These are phyloP conservation scores for Eunapius fragilis DNA, from an alignment of 37 sponge, comb jelly and placozoan genomes.

Conservation along the genomic window DNA sequence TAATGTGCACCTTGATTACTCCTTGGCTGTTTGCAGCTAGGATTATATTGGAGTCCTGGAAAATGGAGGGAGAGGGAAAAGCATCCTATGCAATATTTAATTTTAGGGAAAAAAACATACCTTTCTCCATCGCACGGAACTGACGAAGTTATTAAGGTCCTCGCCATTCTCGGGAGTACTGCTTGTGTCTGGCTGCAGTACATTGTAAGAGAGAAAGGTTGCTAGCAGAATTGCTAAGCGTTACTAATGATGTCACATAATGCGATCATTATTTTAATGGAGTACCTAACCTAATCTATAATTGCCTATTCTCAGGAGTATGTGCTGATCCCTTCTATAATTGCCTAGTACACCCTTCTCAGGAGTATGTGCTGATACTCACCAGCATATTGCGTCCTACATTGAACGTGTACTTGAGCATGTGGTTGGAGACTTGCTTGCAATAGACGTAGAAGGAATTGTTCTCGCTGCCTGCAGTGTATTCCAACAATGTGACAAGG, in stretches of 20 bases:
- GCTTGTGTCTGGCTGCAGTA: conserved; percentile 4
- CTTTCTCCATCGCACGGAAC: conserved; percentile 70
- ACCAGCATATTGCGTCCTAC: conserved; percentile 59
- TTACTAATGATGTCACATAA: too few relatives aligned
- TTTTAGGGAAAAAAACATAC: conserved; percentile 21
- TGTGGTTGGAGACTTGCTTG: conserved; percentile 67
- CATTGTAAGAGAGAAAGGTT: too few relatives aligned
- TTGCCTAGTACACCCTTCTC: too few relatives aligned
- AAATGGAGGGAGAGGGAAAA: too few relatives aligned
- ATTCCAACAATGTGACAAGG: background rate
- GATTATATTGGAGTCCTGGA: conserved; percentile 43
- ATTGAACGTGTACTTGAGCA: conserved; percentile 63
- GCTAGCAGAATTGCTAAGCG: too few relatives aligned
- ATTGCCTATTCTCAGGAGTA: too few relatives aligned
- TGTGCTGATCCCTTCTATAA: too few relatives aligned
- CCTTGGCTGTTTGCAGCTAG: conserved; percentile 91
- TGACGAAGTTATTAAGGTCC: conserved; percentile 60
- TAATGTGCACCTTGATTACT: conserved; percentile 61
- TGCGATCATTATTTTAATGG: background rate
- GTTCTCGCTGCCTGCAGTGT: conserved; percentile 90
- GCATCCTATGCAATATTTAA: background rate
- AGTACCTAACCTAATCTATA: background rate
- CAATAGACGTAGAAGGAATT: conserved; percentile 75
- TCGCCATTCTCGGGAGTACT: conserved; percentile 13
- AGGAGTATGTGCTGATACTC: too few relatives aligned